Base-by-base conservation (phyloP, 2,113 vertebrate genomes). In the Oncorhynchus kisutch region DNA sequence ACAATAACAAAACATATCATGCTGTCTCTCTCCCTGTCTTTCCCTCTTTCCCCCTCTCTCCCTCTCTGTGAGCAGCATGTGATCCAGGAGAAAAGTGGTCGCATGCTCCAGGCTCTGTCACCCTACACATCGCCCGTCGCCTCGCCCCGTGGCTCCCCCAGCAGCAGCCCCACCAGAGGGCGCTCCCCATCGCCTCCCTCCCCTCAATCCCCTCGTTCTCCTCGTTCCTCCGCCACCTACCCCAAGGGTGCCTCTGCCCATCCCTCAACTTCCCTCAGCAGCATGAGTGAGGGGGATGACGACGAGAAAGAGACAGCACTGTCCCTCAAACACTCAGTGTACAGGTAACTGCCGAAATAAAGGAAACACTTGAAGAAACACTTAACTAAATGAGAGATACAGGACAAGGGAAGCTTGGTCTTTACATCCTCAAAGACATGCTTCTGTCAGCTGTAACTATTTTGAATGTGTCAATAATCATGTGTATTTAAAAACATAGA, bases 41-140 rank as follows among this genome's bases (percentile, higher is more conserved):
- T 45, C 39, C 8, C 7, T 45, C 39, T 45, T 29, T 70, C 1
- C 77, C n/a, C 74, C 54, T 79, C 48, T 34, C 9, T 5, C 31
- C 24, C 20, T 29, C 8, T 13, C 73, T 31, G 24, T 82, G 86
- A 96, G 93, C 92, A 99, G 94, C 96, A 98, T 93, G 96, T 94
- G 90, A 96, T 99, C 88, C 97, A 99, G 91, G 97, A 99, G 79
- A 91, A 94, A 22, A 97, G 98, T 0, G 96, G 96, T 1, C 94
- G 97, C 7, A 96, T 99, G 96, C 94, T 99, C 13, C 97, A 99
- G 91, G 96, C 96, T 1, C 90, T 98, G 62, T 99, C 97, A 1
- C 96, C 92, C 5, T 93, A 93, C 81, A 83, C 90, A 0, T 93
- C 92, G 0, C 96, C 92, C 4, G 91, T 91, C 80, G 84, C 90